Evolutionary conservation across 2,888 invertebrate species (phyloP).

Genomic region (Diplazon laetatorius): DNA sequence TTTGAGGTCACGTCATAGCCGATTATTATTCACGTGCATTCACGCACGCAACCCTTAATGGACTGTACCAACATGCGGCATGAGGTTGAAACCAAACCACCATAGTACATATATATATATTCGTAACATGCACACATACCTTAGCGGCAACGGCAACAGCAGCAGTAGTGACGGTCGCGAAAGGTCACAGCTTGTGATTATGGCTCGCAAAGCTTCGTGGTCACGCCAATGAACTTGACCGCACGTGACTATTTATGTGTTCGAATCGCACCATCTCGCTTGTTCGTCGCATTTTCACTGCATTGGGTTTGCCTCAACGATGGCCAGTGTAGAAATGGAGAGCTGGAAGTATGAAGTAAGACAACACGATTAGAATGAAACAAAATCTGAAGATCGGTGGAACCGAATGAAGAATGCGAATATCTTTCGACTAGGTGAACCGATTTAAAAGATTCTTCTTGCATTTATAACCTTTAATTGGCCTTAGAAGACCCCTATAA

Average conservation of each 20-base stretch:
- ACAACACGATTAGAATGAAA: too few relatives aligned
- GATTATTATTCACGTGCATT: constrained; percentile 36
- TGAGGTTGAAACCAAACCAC: constrained; percentile 1
- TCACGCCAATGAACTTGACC: constrained; percentile 52
- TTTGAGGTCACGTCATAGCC: constrained; percentile 2
- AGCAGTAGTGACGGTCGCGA: constrained; percentile 16
- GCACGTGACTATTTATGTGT: neutral
- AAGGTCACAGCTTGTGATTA: constrained; percentile 36
- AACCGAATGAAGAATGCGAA: too few relatives aligned
- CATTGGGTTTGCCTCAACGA: neutral
- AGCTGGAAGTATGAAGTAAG: too few relatives aligned
- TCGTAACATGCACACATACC: too few relatives aligned
- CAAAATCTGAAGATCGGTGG: too few relatives aligned
- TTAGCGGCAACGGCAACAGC: too few relatives aligned
- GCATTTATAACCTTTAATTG: too few relatives aligned
- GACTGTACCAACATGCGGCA: neutral
- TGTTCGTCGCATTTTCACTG: constrained; percentile 16
- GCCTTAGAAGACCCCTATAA: too few relatives aligned
- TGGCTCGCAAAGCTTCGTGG: constrained; percentile 8
- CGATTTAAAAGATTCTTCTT: too few relatives aligned
- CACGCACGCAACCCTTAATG: constrained; percentile 14
- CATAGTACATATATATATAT: too few relatives aligned
- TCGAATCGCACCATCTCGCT: too few relatives aligned
- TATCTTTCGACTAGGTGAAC: too few relatives aligned
- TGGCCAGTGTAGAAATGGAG: constrained; percentile 24